Conservation (phyloP, 2,113 vertebrate species). For the Dromaius novaehollandiae region DNA sequence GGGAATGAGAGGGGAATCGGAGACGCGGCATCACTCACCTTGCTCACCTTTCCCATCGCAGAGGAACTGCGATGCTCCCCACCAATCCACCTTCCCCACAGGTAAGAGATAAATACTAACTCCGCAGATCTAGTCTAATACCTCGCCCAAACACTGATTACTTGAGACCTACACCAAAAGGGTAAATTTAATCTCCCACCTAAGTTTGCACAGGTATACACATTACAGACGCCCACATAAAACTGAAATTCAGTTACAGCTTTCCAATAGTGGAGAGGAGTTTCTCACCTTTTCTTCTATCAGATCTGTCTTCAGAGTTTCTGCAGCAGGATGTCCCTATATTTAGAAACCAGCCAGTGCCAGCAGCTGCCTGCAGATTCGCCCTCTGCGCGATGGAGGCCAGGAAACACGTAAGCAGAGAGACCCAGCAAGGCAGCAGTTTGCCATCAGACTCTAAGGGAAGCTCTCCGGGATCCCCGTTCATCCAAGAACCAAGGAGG, state of each 20-base stretch:
- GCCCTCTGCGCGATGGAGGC: constrained; percentile 30
- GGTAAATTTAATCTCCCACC: constrained; percentile 11
- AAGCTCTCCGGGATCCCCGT: not conserved
- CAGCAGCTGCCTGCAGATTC: constrained; percentile 19
- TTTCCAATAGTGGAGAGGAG: constrained; percentile 18
- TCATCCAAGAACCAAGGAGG: not conserved
- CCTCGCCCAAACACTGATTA: constrained; percentile 12
- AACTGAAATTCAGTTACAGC: constrained; percentile 24
- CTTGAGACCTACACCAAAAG: not conserved
- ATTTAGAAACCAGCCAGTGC: constrained; percentile 58
- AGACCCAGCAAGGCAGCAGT: constrained; percentile 45
- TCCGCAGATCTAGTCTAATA: not conserved
- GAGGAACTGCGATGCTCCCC: not conserved
- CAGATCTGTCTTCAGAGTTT: constrained; percentile 16
- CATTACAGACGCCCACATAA: constrained; percentile 2
- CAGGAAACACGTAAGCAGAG: not conserved
- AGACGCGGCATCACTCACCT: not conserved
- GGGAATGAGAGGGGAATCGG: not conserved
- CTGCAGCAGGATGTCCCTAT: constrained; percentile 39
- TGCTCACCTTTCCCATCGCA: not conserved
- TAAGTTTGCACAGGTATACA: constrained; percentile 1
- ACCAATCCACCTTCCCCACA: not conserved
- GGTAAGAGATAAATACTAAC: not conserved
- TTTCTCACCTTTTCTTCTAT: constrained; percentile 39
- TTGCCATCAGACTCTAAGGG: not conserved